These are phyloP conservation scores for Genyomyrus donnyi DNA, from an alignment of 2,113 vertebrate genomes.

Conservation along the genomic window DNA sequence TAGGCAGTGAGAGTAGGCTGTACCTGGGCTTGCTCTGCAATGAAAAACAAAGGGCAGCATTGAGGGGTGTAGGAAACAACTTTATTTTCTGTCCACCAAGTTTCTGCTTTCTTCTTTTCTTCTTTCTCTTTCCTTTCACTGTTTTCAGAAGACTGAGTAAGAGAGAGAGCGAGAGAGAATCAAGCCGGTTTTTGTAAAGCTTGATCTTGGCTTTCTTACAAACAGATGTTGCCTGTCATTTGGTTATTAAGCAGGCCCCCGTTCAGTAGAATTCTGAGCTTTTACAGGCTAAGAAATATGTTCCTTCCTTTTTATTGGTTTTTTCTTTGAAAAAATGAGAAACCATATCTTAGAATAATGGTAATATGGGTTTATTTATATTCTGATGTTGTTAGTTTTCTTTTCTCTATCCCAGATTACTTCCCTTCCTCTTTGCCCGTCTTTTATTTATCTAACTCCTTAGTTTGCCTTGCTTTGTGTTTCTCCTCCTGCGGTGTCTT, in stretches of 20 bases:
- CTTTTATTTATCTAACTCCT: conserved; percentile 23
- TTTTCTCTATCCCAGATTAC: neutral
- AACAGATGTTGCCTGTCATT: conserved; percentile 84
- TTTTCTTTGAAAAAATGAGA: conserved; percentile 30
- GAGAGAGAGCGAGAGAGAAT: conserved; percentile 43
- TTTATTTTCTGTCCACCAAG: conserved; percentile 50
- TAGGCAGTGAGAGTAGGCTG: conserved; percentile 30
- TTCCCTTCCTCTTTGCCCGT: conserved; percentile 5
- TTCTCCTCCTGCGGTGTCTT: conserved; percentile 11
- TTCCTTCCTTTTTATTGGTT: conserved; percentile 36
- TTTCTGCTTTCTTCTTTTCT: conserved; percentile 49
- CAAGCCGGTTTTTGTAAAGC: conserved; percentile 48
- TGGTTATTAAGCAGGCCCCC: conserved; percentile 65
- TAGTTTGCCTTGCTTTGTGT: conserved; percentile 16
- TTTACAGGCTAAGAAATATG: conserved; percentile 49
- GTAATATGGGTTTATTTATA: conserved; percentile 15
- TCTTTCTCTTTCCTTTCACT: conserved; percentile 39
- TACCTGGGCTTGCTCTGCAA: conserved; percentile 47
- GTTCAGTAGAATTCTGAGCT: conserved; percentile 62
- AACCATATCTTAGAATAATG: conserved; percentile 25
- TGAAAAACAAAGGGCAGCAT: conserved; percentile 26
- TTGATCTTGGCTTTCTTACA: conserved; percentile 68
- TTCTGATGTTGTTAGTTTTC: conserved; percentile 33
- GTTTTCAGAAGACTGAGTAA: conserved; percentile 49
- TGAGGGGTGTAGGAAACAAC: conserved; percentile 56